Evolutionary conservation across 2,888 invertebrate genomes (phyloP).

Genomic region (Diaphora mendica): DNA sequence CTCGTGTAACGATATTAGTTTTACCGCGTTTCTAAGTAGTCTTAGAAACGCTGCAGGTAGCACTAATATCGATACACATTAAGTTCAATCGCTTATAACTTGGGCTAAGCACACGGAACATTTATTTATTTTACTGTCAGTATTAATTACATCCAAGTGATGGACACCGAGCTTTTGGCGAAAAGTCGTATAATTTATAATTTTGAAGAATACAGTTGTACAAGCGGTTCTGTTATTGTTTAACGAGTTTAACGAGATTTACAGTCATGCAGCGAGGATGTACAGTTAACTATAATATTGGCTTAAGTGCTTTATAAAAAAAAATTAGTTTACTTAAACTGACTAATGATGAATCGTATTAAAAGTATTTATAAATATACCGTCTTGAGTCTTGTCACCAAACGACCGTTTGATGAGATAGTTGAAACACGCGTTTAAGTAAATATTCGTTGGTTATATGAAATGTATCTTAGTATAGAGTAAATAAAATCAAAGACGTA

Average conservation of each 20-base stretch:
- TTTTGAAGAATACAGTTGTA: conserved; percentile 24
- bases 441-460: too few species aligned
- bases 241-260: conserved; percentile 3
- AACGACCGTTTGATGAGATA: too few species aligned
- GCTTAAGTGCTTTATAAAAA: neutral
- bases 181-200: conserved; percentile 16
- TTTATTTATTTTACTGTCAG: conserved; percentile 37
- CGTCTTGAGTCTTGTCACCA: too few species aligned
- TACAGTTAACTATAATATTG: neutral
- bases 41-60: neutral
- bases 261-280: neutral
- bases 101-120: conserved; percentile 19
- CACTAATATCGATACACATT: neutral
- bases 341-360: neutral
- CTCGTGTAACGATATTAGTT: too few species aligned
- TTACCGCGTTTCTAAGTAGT: too few species aligned
- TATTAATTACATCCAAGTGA: conserved; percentile 45
- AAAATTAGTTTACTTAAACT: neutral
- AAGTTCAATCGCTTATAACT: conserved; percentile 18
- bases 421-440: too few species aligned
- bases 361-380: neutral
- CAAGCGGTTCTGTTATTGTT: conserved; percentile 13
- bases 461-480: too few species aligned
- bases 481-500: too few species aligned
- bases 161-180: conserved; percentile 18